A percentile compares a stretch with the other conserved stretches of the same genome.
Conservation (phyloP, 2,888 invertebrate species). For the Smittia aterrima region DNA sequence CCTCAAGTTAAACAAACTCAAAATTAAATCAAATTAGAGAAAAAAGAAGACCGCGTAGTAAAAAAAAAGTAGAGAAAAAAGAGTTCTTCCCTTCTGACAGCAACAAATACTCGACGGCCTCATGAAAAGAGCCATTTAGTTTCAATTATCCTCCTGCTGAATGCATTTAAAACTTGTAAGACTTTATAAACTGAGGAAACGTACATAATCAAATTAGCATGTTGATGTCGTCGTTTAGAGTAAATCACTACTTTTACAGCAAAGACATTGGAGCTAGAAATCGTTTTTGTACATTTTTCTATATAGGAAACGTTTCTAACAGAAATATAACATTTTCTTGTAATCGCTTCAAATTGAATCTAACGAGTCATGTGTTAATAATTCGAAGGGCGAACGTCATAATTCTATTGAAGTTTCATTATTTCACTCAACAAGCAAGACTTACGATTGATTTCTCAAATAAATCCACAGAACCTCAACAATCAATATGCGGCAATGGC, state of each 20-base stretch:
- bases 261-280: not conserved
- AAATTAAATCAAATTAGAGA: slow-evolving; percentile 28
- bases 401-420: too few species aligned
- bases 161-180: slow-evolving; percentile 25
- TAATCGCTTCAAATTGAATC: too few species aligned
- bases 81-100: too few species aligned
- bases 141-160: not conserved
- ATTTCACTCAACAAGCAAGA: too few species aligned
- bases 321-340: too few species aligned
- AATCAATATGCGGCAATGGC: slow-evolving; percentile 96
- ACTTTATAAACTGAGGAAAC: slow-evolving; percentile 25
- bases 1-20: not conserved
- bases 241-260: not conserved
- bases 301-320: too few species aligned
- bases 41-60: not conserved
- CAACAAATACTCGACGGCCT: not conserved
- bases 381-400: too few species aligned
- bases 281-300: too few species aligned
- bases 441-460: not conserved
- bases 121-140: not conserved
- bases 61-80: not conserved
- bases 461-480: slow-evolving; percentile 72
- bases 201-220: slow-evolving; percentile 26
- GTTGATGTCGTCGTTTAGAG: not conserved
- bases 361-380: too few species aligned